Conservation (phyloP, 2,113 vertebrate species). For the Cettia cetti region DNA sequence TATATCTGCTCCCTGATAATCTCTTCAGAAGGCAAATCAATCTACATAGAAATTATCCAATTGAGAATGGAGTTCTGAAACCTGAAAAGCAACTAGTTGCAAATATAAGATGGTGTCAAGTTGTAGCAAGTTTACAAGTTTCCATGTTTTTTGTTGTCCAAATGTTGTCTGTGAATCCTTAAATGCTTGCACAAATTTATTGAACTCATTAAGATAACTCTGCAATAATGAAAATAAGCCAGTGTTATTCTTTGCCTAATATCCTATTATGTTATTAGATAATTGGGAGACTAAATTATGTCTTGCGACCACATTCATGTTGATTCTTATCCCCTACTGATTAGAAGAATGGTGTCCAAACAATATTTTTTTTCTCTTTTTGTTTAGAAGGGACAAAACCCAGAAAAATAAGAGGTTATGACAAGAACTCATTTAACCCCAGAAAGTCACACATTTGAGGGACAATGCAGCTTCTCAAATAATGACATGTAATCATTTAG, state of each 20-base stretch:
- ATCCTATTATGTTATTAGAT: not conserved
- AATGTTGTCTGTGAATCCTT: not conserved
- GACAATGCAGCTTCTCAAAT: rapidly evolving
- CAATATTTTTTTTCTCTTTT: not conserved
- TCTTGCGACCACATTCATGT: not conserved
- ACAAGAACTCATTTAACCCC: not conserved
- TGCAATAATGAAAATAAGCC: not conserved
- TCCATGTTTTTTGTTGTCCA: not conserved
- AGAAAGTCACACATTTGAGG: rapidly evolving
- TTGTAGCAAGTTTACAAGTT: not conserved
- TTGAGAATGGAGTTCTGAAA: not conserved
- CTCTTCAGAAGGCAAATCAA: not conserved
- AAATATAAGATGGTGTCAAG: not conserved
- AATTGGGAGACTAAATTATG: not conserved
- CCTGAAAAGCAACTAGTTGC: not conserved
- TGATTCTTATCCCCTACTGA: not conserved
- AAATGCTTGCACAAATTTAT: not conserved
- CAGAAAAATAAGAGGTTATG: not conserved
- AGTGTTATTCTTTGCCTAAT: not conserved
- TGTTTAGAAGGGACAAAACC: not conserved
- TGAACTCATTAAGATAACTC: not conserved
- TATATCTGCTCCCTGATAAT: not conserved
- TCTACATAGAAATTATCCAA: not conserved
- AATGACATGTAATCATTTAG: not conserved
- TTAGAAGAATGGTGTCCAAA: not conserved